Evolutionary conservation across 53 echinoderm and acorn worm genomes (phyloP).

Genomic region (Paelopatides confundens): DNA sequence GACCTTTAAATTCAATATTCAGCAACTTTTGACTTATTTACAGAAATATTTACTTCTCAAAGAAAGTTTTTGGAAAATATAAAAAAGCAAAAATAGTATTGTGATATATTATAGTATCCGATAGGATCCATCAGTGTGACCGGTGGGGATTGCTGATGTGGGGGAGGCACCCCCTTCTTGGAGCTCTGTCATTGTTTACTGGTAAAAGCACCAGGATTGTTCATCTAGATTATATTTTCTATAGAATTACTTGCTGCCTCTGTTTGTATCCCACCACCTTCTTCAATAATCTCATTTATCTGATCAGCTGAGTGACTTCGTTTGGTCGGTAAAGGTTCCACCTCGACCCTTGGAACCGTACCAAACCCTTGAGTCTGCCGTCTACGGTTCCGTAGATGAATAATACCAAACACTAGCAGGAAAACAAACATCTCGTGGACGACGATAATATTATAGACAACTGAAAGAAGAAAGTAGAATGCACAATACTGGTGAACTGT

Average conservation of each 20-base stretch:
- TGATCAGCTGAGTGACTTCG: neutral
- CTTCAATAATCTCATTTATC: neutral
- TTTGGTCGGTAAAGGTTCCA: neutral
- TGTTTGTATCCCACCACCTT: neutral
- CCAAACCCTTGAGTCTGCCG: conserved; percentile 25
- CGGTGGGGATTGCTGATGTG: too few species aligned
- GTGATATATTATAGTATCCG: too few species aligned
- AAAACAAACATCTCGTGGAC: conserved; percentile 38
- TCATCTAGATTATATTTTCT: conserved; percentile 1
- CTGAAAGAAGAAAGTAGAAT: neutral
- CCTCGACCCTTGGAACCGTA: neutral
- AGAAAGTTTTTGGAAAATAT: too few species aligned
- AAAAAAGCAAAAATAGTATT: too few species aligned
- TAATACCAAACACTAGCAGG: neutral
- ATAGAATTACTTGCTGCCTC: neutral
- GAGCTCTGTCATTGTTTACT: too few species aligned
- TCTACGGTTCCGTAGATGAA: conserved; percentile 9
- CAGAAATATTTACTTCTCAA: too few species aligned
- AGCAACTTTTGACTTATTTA: too few species aligned
- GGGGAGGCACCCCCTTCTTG: too few species aligned
- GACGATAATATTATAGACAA: conserved; percentile 13
- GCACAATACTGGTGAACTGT: too few species aligned
- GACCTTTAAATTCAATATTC: too few species aligned
- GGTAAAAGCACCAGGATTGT: too few species aligned
- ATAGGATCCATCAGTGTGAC: too few species aligned